Percentiles rank a stretch among this genome's conserved stretches.
These are phyloP conservation scores for Euwallacea similis DNA, from an alignment of 1,140 invertebrate genomes.

Conservation along the genomic window DNA sequence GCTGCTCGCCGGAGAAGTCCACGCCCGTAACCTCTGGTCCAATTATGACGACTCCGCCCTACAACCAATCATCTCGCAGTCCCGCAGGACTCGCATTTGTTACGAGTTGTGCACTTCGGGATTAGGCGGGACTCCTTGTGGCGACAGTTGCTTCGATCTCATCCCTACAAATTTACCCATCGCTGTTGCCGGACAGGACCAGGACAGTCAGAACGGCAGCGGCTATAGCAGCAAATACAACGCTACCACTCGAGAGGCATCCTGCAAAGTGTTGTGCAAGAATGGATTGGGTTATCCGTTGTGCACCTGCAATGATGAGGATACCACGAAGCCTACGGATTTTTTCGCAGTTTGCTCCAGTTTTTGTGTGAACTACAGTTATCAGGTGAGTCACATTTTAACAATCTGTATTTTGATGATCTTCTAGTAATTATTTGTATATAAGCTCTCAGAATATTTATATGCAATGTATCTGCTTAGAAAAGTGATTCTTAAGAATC, in stretches of 20 bases:
- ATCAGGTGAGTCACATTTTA: constrained; percentile 33
- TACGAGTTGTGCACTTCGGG: constrained; percentile 52
- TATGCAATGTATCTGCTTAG: too few species aligned
- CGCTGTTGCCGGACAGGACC: constrained; percentile 34
- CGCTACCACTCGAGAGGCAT: constrained; percentile 43
- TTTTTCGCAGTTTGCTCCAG: constrained; percentile 49
- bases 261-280: constrained; percentile 51
- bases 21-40: constrained; percentile 30
- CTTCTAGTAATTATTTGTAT: too few species aligned
- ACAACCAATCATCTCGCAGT: constrained; percentile 47
- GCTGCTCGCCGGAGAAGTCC: constrained; percentile 39
- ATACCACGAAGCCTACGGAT: constrained; percentile 33
- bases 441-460: too few species aligned
- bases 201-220: constrained; percentile 21
- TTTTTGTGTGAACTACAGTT: constrained; percentile 49
- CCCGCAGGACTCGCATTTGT: constrained; percentile 50
- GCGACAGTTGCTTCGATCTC: constrained; percentile 49
- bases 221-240: constrained; percentile 17
- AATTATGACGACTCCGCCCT: constrained; percentile 31
- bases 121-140: constrained; percentile 53
- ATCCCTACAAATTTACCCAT: constrained; percentile 43
- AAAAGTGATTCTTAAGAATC: too few species aligned
- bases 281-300: constrained; percentile 52
- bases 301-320: constrained; percentile 45
- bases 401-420: too few species aligned